A percentile compares a stretch with the other conserved stretches of the same genome.
Evolutionary conservation across 2,888 invertebrate species (phyloP).

Genomic region (Sinelater perroti): DNA sequence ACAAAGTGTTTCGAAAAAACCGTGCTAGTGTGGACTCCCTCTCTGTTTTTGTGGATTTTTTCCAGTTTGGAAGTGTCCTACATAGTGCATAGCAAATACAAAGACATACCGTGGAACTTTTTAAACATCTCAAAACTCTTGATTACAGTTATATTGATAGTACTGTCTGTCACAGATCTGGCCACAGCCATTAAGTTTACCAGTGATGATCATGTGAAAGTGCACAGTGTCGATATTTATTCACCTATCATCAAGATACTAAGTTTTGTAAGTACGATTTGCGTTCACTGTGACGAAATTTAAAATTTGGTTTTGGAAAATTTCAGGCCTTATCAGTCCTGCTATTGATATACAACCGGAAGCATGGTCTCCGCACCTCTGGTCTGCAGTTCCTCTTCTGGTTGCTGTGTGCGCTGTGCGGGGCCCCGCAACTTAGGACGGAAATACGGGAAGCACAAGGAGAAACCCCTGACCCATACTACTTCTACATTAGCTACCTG

Average conservation of each 20-base stretch:
- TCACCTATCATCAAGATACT: constrained; percentile 80
- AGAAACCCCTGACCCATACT: constrained; percentile 64
- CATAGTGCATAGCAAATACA: constrained; percentile 77
- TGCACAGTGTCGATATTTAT: constrained; percentile 77
- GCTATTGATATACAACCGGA: constrained; percentile 81
- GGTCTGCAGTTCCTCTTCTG: constrained; percentile 93
- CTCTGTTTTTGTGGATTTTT: constrained; percentile 82
- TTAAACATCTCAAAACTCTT: constrained; percentile 76
- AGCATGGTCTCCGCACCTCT: constrained; percentile 87
- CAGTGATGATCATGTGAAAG: constrained; percentile 53
- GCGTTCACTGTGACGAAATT: no score
- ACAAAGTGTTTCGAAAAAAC: constrained; percentile 94
- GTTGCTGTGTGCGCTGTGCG: constrained; percentile 78
- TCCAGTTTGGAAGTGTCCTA: constrained; percentile 79
- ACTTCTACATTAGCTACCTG: constrained; percentile 79
- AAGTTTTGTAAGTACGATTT: constrained; percentile 78
- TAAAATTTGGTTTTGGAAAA: no score
- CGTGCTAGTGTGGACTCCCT: constrained; percentile 88
- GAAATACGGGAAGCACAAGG: constrained; percentile 59
- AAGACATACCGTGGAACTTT: constrained; percentile 80
- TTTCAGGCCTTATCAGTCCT: constrained; percentile 74
- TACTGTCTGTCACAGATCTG: constrained; percentile 75
- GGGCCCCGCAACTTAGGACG: constrained; percentile 77
- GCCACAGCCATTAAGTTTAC: constrained; percentile 52
- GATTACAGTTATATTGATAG: constrained; percentile 70